Base-by-base conservation (phyloP, 2,888 invertebrate species). In the Acholoe squamosa region DNA sequence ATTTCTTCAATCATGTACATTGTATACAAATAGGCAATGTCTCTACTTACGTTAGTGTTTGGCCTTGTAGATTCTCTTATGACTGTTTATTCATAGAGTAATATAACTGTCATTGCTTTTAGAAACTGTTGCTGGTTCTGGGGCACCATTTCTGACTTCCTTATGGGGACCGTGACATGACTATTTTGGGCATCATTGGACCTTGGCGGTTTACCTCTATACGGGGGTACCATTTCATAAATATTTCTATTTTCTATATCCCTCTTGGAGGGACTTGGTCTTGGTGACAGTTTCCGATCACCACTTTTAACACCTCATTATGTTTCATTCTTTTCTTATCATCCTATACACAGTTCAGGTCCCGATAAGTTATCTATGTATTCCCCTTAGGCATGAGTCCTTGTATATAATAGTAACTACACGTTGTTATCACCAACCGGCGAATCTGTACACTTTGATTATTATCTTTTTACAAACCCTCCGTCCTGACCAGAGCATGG, bases 371-470 rank as follows among this genome's bases (percentile, higher is more conserved):
- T n/a, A 19, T 61, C 61, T n/a, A 61, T 19, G 61, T 7, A 7
- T n/a, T 61, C 12, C 61, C n/a, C n/a, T 19, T 80, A 33, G 80
- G 80, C 80, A 80, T 33, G 33, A 80, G 77, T 80, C 43, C 80
- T 5, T 80, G 16, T 34, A 14, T 16, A 19, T 19, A 33, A n/a
- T n/a, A 71, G 25, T 80, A 34, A 19, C 33, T 80, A 43, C 43
- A 80, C 80, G 33, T 33, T n/a, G 12, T 34, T 25, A 80, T 80
- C 61, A 80, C 80, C 80, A 22, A 19, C 22, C 19, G 61, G 19
- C 61, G 19, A 33, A 80, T 80, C 80, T 80, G 80, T 80, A 80
- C 80, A 80, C 80, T 80, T 80, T 80, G 80, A 80, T 80, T 80
- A 80, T 80, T 80, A 33, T 80, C 71, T 71, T n/a, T 71, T 71